Conservation (phyloP, 1,140 invertebrate genomes). For the Teleogryllus occipitalis region DNA sequence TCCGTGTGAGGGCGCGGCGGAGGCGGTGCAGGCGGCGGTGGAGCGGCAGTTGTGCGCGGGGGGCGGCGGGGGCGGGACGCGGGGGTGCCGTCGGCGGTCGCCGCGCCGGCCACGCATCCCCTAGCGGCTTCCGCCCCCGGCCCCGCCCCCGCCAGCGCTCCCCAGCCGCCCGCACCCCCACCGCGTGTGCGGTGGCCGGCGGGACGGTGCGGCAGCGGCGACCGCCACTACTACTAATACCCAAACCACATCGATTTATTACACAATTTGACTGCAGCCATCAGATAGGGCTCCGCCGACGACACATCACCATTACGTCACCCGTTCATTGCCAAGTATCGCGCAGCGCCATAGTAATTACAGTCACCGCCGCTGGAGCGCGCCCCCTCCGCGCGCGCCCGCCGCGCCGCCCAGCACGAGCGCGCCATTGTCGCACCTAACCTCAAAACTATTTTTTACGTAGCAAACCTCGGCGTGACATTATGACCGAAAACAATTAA, state of each 20-base stretch:
- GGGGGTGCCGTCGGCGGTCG: not conserved
- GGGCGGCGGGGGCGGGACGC: not conserved
- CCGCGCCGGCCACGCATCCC: not conserved
- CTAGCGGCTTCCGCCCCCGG: not conserved
- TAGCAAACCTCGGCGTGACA: not conserved
- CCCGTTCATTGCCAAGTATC: constrained; percentile 3
- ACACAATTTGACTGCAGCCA: constrained; percentile 3
- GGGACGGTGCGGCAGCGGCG: not conserved
- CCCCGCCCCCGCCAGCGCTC: too few relatives aligned
- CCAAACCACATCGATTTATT: constrained; percentile 4
- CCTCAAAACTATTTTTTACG: constrained; percentile 5
- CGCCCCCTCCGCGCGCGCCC: not conserved
- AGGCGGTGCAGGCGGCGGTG: not conserved
- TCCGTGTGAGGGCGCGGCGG: not conserved
- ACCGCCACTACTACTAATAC: not conserved
- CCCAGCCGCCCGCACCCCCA: too few relatives aligned
- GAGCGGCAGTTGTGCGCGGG: not conserved
- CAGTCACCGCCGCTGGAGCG: not conserved
- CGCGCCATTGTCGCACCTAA: not conserved
- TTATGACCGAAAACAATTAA: constrained; percentile 5
- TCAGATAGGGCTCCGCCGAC: constrained; percentile 2
- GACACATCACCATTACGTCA: constrained; percentile 3
- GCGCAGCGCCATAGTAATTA: not conserved
- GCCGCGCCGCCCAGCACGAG: not conserved
- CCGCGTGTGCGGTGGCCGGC: not conserved